Evolutionary conservation across 2,113 vertebrate genomes (phyloP).

Genomic region (Delphinapterus leucas): DNA sequence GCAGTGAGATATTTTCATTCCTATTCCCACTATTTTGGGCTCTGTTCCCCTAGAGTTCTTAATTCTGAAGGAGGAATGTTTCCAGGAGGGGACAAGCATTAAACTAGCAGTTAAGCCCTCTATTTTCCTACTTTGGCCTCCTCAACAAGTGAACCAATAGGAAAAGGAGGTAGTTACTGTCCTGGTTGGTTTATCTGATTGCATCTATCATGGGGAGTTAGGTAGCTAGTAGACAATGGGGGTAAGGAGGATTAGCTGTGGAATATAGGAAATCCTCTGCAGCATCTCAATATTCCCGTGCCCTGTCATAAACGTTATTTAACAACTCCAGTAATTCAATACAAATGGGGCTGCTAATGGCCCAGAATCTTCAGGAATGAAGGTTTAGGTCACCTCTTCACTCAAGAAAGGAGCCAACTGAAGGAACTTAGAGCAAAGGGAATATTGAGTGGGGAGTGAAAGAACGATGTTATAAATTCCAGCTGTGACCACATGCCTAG

Average conservation of each 20-base stretch:
- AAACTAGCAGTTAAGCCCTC: not conserved
- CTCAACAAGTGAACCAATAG: not conserved
- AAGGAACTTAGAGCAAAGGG: accelerated
- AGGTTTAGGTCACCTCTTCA: not conserved
- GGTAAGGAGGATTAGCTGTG: not conserved
- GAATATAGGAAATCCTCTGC: not conserved
- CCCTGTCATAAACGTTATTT: not conserved
- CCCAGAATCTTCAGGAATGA: not conserved
- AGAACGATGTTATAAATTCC: no score
- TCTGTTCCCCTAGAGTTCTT: not conserved
- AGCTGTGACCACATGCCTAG: not conserved
- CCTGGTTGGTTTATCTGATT: not conserved
- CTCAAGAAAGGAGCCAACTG: not conserved
- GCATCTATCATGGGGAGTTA: not conserved
- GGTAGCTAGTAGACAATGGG: not conserved
- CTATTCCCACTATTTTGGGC: not conserved
- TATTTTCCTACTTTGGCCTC: not conserved
- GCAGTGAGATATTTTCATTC: not conserved
- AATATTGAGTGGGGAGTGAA: not conserved
- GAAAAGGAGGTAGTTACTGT: not conserved
- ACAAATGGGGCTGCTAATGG: no score
- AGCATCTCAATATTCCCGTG: not conserved
- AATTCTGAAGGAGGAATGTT: not conserved
- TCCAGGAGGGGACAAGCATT: no score
- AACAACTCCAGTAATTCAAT: not conserved